Evolutionary conservation across 2,888 invertebrate species (phyloP), one percentile per base, ranked within the genome.

Genomic region (Acleris sparsana): DNA sequence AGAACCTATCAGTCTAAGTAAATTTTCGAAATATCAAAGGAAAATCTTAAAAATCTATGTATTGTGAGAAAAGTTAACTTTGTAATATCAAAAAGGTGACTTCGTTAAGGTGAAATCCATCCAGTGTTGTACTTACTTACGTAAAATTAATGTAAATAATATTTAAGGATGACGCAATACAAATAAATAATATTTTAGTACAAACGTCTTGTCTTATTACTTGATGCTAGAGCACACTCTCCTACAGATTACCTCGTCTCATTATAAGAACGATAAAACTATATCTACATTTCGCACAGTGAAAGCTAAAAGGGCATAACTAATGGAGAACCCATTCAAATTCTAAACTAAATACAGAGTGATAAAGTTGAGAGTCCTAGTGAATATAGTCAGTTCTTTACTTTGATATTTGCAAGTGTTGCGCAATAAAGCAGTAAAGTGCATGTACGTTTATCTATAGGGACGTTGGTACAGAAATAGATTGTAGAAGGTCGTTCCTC

Each of bases 151-250:
- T 64, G 64, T 64, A 65, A 60, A 56, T 62, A 57, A 46, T 39
- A 51, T 29, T 44, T 49, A 65, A 48, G 43, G 29, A 62, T 46
- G 39, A 53, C 48, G 57, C 57, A 66, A 66, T 62, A 61, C 52
- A 46, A 66, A 66, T 66, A 66, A 66, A 66, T 22, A 52, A 52
- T 66, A 62, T 66, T 62, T 65, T 61, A 66, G 61, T 62, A 66
- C 53, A 57, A 62, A 57, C 13, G 52, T 25, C 62, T 62, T 53
- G 66, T 62, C 33, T 66, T 57, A 66, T 66, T 66, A 57, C 62
- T 33, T 7, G 33, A 33, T 33, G 33, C 33, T 43, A 52, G 51
- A 62, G 33, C 18, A 52, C 55, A 52, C 57, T 63, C 52, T 25
- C 44, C 51, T 5, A 46, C 20, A 20, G 20, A 52, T 52, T 57